These are phyloP conservation scores for Pipra filicauda DNA, from an alignment of 2,113 vertebrate genomes.

Conservation along the genomic window DNA sequence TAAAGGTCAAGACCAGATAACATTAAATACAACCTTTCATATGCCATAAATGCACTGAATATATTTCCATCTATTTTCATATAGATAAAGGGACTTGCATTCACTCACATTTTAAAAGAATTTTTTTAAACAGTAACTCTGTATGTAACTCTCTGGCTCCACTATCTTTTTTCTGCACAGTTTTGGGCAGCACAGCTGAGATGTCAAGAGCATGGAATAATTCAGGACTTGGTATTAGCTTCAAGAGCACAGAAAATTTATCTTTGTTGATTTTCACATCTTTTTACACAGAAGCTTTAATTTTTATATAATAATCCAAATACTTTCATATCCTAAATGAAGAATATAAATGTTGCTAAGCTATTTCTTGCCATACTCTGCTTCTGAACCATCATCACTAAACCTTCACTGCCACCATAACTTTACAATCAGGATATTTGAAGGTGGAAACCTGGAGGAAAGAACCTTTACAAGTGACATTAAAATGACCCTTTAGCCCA, in stretches of 20 bases:
- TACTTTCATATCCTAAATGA: neutral
- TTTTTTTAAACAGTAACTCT: neutral
- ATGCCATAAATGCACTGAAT: neutral
- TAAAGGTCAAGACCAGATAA: constrained; percentile 46
- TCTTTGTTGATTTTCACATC: neutral
- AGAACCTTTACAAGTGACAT: neutral
- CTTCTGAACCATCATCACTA: neutral
- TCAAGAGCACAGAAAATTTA: neutral
- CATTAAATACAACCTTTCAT: constrained; percentile 49
- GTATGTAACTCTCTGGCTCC: neutral
- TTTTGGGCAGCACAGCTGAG: neutral
- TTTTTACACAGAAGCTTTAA: neutral
- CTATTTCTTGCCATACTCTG: neutral
- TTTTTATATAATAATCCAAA: neutral
- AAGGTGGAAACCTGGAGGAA: neutral
- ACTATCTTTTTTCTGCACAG: neutral
- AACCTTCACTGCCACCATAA: neutral
- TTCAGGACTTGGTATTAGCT: neutral
- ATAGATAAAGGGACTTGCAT: neutral
- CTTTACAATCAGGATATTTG: neutral
- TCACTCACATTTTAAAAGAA: neutral
- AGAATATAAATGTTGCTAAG: neutral
- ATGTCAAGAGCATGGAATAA: neutral
- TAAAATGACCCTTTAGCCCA: neutral
- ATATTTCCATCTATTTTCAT: constrained; percentile 52